Percentiles rank a stretch among this genome's conserved stretches.
Evolutionary conservation across 2,888 invertebrate species (phyloP).

Genomic region (Brassicogethes aeneus): DNA sequence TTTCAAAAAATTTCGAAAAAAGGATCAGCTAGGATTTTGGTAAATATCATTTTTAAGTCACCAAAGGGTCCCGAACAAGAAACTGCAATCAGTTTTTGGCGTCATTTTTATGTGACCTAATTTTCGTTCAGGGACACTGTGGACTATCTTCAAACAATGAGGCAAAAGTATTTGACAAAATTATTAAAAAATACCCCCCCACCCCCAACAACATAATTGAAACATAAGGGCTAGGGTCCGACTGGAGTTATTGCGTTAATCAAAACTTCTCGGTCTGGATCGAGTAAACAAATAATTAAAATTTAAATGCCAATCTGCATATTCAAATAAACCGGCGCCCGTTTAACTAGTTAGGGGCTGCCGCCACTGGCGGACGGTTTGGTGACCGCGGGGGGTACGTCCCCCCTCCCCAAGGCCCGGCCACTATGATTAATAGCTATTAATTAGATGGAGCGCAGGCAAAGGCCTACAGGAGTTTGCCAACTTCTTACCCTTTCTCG

Average conservation of each 20-base stretch:
- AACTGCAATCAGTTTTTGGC: too few relatives aligned
- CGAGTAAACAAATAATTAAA: background rate
- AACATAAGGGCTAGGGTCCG: too few relatives aligned
- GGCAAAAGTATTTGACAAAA: too few relatives aligned
- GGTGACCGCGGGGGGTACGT: background rate
- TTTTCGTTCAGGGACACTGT: too few relatives aligned
- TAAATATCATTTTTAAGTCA: too few relatives aligned
- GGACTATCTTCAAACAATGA: too few relatives aligned
- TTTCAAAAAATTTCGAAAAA: too few relatives aligned
- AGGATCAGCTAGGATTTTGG: too few relatives aligned
- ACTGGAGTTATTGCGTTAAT: conserved; percentile 1
- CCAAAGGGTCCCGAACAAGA: too few relatives aligned
- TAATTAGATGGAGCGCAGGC: conserved; percentile 6
- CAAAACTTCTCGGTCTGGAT: background rate
- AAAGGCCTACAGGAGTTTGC: conserved; percentile 2
- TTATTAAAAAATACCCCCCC: too few relatives aligned
- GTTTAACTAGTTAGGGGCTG: background rate
- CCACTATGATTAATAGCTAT: conserved; percentile 11
- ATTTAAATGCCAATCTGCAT: background rate
- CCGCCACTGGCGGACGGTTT: background rate
- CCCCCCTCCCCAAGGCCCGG: conserved; percentile 1
- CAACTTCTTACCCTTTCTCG: background rate
- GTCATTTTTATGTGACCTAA: too few relatives aligned
- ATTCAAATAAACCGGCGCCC: background rate
- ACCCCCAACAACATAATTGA: too few relatives aligned